Evolutionary conservation across 2,888 invertebrate species (phyloP).

Genomic region (Arrhopalites spinosus): DNA sequence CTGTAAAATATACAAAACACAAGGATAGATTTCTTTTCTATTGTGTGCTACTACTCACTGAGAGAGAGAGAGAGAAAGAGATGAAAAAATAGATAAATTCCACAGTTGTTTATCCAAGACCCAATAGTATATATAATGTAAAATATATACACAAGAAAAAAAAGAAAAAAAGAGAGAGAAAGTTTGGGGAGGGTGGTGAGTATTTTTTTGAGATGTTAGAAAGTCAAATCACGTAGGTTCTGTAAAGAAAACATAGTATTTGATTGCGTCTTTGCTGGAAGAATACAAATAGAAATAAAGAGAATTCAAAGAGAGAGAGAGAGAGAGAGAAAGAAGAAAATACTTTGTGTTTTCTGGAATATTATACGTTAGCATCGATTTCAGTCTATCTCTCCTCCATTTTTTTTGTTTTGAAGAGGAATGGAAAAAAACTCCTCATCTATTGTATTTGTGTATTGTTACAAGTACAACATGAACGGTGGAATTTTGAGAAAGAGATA

Average conservation of each 20-base stretch:
- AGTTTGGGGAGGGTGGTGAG: no score
- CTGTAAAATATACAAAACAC: no score
- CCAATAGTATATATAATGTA: no score
- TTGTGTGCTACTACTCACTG: background rate
- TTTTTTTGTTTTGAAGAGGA: no score
- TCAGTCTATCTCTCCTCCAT: background rate
- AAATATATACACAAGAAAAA: no score
- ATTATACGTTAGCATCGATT: background rate
- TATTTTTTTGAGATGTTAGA: background rate
- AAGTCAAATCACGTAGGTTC: conserved; percentile 5
- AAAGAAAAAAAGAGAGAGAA: no score
- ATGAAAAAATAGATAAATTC: background rate
- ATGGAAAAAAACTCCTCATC: no score
- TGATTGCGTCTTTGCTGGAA: conserved; percentile 28
- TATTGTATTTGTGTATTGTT: no score
- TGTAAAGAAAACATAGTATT: conserved; percentile 28
- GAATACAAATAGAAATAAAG: conserved; percentile 23
- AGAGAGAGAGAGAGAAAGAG: background rate
- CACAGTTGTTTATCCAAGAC: no score
- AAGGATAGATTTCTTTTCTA: background rate
- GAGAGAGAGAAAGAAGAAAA: background rate
- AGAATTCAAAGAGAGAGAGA: background rate
- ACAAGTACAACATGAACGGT: no score
- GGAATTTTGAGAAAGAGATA: no score
- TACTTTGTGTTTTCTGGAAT: background rate